Base-by-base conservation (phyloP, 1,140 invertebrate species). In the Magallana gigas region DNA sequence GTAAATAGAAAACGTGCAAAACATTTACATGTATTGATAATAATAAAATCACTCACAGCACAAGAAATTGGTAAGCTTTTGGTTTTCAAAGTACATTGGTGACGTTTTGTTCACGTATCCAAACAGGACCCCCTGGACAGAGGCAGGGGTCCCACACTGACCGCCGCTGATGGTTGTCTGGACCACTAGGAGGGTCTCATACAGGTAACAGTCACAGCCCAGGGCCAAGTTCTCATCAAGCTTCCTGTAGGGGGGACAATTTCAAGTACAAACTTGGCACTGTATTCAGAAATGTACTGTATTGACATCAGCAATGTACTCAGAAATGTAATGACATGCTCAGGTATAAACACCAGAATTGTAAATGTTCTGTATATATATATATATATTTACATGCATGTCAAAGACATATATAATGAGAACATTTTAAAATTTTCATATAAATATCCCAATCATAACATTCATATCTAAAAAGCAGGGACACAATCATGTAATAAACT, bases 131-230 rank as follows among this genome's bases (percentile, higher is more conserved):
- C 88, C 88, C 80, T 29, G 59, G n/a, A 64, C 71, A 12, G 62
- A 64, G 12, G 88, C 16, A 12, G 90, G 90, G 18, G 80, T 76
- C 12, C 80, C 81, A 85, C 90, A 90, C 12, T 23, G 57, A 14
- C 88, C 90, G 8, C 86, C 88, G 4, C 9, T 71, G 48, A 90
- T 86, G 12, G 80, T 76, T 1, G 6, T 36, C 76, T 86, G 58
- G 9, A 90, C 86, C 36, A 59, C 36, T 9, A 83, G 76, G 14
- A 90, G 57, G 14, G 88, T 88, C 16, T 87, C 85, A n/a, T 85
- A 76, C 4, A 87, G n/a, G 86, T 87, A 86, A 86, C 90, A 90
- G 58, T 89, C 88, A 88, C 90, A 90, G 14, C 88, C 88, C 12
- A 90, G 59, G 7, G 23, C 59, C 58, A 87, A 29, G 56, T 90